A percentile compares a stretch with the other conserved stretches of the same genome.
Conservation (phyloP, 2,888 invertebrate genomes). For the Anarsia innoxiella region DNA sequence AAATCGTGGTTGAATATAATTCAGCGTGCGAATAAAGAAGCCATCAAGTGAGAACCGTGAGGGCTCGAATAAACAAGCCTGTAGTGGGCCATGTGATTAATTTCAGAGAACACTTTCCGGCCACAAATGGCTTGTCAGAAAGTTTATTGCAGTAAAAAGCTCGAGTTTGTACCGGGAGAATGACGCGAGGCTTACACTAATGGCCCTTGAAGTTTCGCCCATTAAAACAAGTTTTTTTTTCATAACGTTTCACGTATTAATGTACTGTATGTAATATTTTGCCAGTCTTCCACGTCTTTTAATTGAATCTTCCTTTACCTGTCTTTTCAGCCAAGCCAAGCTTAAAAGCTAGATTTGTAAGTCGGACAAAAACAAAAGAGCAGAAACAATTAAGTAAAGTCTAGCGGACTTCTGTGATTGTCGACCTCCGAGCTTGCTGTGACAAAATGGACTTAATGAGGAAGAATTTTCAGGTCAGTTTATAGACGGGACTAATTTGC, state of each 20-base stretch:
- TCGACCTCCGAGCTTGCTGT: slow-evolving; percentile 17
- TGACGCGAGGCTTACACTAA: slow-evolving; percentile 62
- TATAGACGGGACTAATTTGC: slow-evolving; percentile 61
- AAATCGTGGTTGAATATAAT: too few species aligned
- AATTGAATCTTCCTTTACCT: too few species aligned
- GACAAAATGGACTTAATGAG: slow-evolving; percentile 51
- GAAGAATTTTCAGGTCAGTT: slow-evolving; percentile 63
- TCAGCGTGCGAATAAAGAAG: slow-evolving; percentile 38
- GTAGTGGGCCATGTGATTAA: slow-evolving; percentile 59
- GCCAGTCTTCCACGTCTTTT: too few species aligned
- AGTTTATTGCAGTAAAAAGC: slow-evolving; percentile 70
- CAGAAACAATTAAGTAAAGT: slow-evolving; percentile 7
- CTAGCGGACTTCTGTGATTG: slow-evolving; percentile 2
- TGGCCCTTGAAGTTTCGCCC: slow-evolving; percentile 54
- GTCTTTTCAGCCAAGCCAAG: background rate
- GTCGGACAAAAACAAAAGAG: slow-evolving; percentile 1
- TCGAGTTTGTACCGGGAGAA: slow-evolving; percentile 53
- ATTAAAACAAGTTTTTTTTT: slow-evolving; percentile 50
- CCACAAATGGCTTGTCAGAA: slow-evolving; percentile 67
- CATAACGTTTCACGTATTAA: slow-evolving; percentile 29
- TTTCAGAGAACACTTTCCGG: slow-evolving; percentile 58
- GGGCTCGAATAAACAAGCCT: slow-evolving; percentile 41
- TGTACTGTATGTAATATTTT: slow-evolving; percentile 19
- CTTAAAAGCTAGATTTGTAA: background rate
- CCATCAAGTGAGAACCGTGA: slow-evolving; percentile 44